Evolutionary conservation across 1,140 invertebrate species (phyloP), one percentile per base, ranked within the genome.

Genomic region (Trachelipus rathkii): DNA sequence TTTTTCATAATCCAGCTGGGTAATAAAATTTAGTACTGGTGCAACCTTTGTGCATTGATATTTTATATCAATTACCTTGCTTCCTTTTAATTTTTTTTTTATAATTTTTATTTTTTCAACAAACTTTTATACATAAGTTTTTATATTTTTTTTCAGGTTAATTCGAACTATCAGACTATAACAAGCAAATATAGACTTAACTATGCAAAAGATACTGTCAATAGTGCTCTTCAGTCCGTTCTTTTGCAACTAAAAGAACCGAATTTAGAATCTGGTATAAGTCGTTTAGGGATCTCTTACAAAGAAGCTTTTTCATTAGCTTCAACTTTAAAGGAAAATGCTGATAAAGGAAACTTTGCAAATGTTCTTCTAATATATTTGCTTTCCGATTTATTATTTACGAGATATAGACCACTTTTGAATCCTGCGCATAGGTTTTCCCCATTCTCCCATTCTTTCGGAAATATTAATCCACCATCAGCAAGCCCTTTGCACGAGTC

Each of bases 301-400:
- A 60, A 60, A 19, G 50, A 60, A 19, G 50, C 50, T 2, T 60
- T 60, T 60, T 60, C 50, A 60, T 60, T 60, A 19, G 50, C 50
- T 2, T 60, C 50, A 3, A 60, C 50, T 13, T 60, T 60, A 60
- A 60, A 60, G 8, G 50, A 60, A 60, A 60, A 60, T 19, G 50
- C 50, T 13, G 50, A 60, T 60, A 60, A 60, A 60, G 50, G 50
- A 60, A 60, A 60, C 19, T 60, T 60, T 19, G 50, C 50, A 19
- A 60, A 60, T 19, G 50, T 60, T 60, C 50, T 60, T 60, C 8
- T 60, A 19, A 60, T 60, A 60, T 60, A 60, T 60, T 60, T 60
- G 50, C 50, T 60, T 15, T 60, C 50, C 8, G 50, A 60, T 60
- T 60, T 60, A 60, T 60, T 60, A 60, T 60, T 60, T 19, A 60